Evolutionary conservation across 2,113 vertebrate genomes (phyloP), one percentile per base, ranked within the genome.

Genomic region (Sylvietta virens): DNA sequence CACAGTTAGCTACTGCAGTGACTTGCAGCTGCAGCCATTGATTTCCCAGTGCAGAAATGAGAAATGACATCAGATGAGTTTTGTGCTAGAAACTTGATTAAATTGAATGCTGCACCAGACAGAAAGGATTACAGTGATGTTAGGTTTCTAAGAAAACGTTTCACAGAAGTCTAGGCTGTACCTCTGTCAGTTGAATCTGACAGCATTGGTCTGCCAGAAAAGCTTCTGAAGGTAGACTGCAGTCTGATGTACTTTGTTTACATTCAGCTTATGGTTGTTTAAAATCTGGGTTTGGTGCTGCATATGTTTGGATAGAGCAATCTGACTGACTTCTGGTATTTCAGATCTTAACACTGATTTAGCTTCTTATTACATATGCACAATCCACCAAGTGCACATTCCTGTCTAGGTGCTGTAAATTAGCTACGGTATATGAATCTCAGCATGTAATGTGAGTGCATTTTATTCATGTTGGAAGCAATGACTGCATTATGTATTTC

Each of bases 401-500:
- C 67, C 33, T 78, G 74, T 44, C 60, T 85, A 90, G 85, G 51
- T 93, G 23, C 35, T 77, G 64, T 83, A 90, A 93, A 93, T 91
- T 86, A 95, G 79, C 87, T 70, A 40, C 74, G 86, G 74, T 81
- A 19, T 81, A 56, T 78, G 79, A 94, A 92, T 92, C 82, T 83
- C 90, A 54, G 91, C 31, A 1, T 92, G 87, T 73, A 91, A 88
- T 66, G 37, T 1, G 35, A 73, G 73, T 78, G 31, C 71, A 67
- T 86, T 96, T 96, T 96, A 62, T 74, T 94, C 83, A 9, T 94
- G 88, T 94, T 96, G 72, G 80, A 94, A 83, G 51, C 92, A 97
- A 95, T 77, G 81, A 73, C 61, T 86, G 33, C 67, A 47, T 95
- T 97, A 94, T 90, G 93, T 94, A 83, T 90, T 93, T 92, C 30